Evolutionary conservation across 1,140 invertebrate genomes (phyloP), one percentile per base, ranked within the genome.

Genomic region (Zophobas atratus): DNA sequence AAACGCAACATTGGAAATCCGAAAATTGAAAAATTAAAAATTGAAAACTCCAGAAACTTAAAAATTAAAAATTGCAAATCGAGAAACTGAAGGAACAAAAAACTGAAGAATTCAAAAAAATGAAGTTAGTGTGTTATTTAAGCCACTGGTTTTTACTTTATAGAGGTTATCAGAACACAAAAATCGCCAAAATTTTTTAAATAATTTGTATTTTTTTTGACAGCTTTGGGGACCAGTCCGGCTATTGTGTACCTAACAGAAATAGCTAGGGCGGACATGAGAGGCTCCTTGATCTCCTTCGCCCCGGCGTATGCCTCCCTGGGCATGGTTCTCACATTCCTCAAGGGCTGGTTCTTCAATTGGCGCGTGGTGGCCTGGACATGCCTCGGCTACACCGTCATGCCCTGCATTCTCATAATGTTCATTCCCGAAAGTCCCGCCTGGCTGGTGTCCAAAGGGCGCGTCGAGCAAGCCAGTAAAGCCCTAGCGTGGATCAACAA

Each of bases 381-480:
- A 1, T 83, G 84, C 41, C 89, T 90, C 53, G 87, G 88, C 32
- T 88, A 91, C 34, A 87, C 90, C 34, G 80, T 92, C 1, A 77
- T 91, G 0, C 86, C 93, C 0, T 84, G 89, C 1, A 77, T 90
- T 6, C 53, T 93, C 1, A 85, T 90, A 8, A 70, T 91, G 2
- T 88, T 90, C 70, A 87, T 94, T 6, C 93, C 92, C 0, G 94
- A 94, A 87, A 93, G 92, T 73, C 94, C 94, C 1, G 84, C 88
- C 0, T 92, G 90, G 90, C 83, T 92, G 0, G 86, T 92, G 0
- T 87, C 88, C 0, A 90, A 90, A 77, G 90, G 89, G 1, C 85
- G 87, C 53, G 84, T 85, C 34, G 88, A 89, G 1, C 88, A 90
- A 56, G 92, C 92, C 2, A 86, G 85, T 53, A 85, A 86, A 63